Percentiles rank a stretch among this genome's conserved stretches.
Conservation (phyloP, 1,140 invertebrate genomes). For the Papilio machaon region DNA sequence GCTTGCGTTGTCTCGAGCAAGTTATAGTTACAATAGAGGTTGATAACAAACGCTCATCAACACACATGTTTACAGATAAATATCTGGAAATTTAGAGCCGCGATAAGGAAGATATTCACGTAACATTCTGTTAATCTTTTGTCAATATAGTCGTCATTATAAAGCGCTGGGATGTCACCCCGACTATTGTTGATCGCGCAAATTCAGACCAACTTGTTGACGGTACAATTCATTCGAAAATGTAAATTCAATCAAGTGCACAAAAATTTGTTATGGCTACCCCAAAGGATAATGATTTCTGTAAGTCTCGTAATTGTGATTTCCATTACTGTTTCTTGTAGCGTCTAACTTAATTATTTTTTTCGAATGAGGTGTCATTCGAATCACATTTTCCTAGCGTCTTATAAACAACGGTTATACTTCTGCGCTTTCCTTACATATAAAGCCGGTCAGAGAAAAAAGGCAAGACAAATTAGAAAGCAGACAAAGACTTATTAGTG, state of each 20-base stretch:
- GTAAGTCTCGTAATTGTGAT: conserved; percentile 53
- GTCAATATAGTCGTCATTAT: conserved; percentile 67
- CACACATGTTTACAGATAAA: conserved; percentile 24
- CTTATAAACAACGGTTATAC: neutral
- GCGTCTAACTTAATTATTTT: neutral
- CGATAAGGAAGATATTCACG: conserved; percentile 58
- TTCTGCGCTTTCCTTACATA: neutral
- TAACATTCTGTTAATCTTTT: conserved; percentile 62
- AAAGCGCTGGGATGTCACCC: conserved; percentile 51
- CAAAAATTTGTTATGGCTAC: conserved; percentile 44
- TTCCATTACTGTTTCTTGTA: neutral
- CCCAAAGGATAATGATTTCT: conserved; percentile 67
- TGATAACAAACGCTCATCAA: conserved; percentile 32
- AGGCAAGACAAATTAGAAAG: too few relatives aligned
- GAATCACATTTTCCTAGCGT: neutral
- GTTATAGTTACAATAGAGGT: neutral
- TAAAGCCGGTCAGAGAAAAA: neutral
- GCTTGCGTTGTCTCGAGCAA: neutral
- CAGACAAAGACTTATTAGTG: neutral
- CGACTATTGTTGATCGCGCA: conserved; percentile 52
- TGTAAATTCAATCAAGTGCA: conserved; percentile 34
- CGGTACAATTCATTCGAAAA: conserved; percentile 6
- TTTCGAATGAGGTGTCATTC: neutral
- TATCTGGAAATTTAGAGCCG: conserved; percentile 47
- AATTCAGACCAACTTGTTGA: conserved; percentile 13